Conservation (phyloP, 2,888 invertebrate genomes). For the Caenorhabditis sulstoni region DNA sequence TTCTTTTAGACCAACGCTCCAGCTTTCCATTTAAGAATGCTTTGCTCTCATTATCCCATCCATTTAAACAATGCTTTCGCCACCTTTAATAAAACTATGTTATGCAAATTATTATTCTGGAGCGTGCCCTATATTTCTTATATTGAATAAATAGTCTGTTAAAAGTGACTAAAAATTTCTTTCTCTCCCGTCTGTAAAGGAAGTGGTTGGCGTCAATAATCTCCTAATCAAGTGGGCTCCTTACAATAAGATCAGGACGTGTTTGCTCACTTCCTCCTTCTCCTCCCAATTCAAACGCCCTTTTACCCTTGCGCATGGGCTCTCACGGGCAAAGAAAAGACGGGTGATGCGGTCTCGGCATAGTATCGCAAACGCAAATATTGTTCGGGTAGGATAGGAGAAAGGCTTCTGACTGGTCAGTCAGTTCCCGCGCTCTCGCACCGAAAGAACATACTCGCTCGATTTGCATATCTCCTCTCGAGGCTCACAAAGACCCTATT, state of each 20-base stretch:
- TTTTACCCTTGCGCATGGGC: conserved; percentile 25
- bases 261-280: conserved; percentile 24
- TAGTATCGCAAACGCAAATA: conserved; percentile 54
- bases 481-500: conserved; percentile 22
- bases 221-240: conserved; percentile 60
- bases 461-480: conserved; percentile 43
- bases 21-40: background rate
- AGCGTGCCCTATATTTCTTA: too few species aligned
- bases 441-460: conserved; percentile 24
- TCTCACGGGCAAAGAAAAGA: conserved; percentile 28
- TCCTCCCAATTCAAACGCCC: conserved; percentile 1
- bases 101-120: too few species aligned
- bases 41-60: background rate
- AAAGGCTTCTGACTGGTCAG: conserved; percentile 22
- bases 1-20: too few species aligned
- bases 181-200: background rate
- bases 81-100: too few species aligned
- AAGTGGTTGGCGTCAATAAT: conserved; percentile 51
- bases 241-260: conserved; percentile 41
- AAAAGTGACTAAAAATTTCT: too few species aligned
- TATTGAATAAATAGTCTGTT: too few species aligned
- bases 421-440: conserved; percentile 31
- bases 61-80: background rate
- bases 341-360: conserved; percentile 16
- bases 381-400: conserved; percentile 26